A percentile compares a stretch with the other conserved stretches of the same genome.
Evolutionary conservation across 2,888 invertebrate species (phyloP).

Genomic region (Stictocephala bisonia): DNA sequence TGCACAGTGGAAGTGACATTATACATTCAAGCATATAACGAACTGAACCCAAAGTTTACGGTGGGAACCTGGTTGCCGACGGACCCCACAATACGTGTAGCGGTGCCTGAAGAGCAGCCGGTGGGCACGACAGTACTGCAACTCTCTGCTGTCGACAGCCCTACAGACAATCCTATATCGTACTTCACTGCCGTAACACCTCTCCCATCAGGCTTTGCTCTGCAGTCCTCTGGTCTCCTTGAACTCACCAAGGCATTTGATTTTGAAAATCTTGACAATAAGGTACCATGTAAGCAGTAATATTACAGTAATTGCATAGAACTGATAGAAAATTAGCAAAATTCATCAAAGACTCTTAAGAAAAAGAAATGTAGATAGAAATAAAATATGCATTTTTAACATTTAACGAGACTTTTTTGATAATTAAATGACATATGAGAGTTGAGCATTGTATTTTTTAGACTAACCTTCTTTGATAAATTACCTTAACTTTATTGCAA

Average conservation of each 20-base stretch:
- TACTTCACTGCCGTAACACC: conserved; percentile 55
- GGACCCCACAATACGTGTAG: conserved; percentile 74
- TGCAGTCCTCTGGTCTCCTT: conserved; percentile 71
- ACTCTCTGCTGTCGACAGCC: conserved; percentile 74
- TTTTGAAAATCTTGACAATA: conserved; percentile 76
- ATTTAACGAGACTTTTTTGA: no score
- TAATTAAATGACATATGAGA: no score
- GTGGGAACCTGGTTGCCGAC: conserved; percentile 79
- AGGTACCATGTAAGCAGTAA: no score
- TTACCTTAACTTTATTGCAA: no score
- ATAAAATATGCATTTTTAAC: no score
- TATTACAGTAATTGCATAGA: no score
- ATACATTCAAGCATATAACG: conserved; percentile 81
- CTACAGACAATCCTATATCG: conserved; percentile 53
- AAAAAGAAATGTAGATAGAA: no score
- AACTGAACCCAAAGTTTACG: conserved; percentile 80
- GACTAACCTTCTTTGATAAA: no score
- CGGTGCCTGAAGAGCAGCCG: conserved; percentile 81
- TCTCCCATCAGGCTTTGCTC: conserved; percentile 54
- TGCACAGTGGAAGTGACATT: conserved; percentile 78
- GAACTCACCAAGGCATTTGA: conserved; percentile 80
- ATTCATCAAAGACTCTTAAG: no score
- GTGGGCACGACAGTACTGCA: conserved; percentile 78
- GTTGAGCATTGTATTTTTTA: no score
- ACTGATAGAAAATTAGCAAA: no score